Evolutionary conservation across 2,113 vertebrate species (phyloP).

Genomic region (Ceratotherium simum): DNA sequence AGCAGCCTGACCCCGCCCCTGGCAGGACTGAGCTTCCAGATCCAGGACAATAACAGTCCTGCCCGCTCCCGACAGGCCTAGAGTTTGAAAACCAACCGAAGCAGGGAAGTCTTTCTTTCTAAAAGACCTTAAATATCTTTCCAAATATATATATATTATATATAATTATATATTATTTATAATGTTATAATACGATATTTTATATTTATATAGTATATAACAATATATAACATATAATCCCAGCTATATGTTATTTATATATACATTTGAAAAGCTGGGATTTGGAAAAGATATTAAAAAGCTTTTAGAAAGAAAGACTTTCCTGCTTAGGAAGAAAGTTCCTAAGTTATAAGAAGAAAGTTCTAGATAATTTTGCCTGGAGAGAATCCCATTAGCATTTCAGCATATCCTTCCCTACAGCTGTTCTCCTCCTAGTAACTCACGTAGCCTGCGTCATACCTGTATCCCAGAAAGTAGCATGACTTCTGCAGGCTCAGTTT

Average conservation of each 20-base stretch:
- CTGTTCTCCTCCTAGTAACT: not conserved
- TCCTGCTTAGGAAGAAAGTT: not conserved
- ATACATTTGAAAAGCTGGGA: not conserved
- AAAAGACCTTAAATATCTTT: not conserved
- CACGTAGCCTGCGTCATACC: fast-evolving
- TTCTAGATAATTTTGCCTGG: not conserved
- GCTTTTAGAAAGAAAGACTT: not conserved
- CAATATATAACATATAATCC: not conserved
- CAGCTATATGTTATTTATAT: not conserved
- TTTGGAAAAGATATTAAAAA: not conserved
- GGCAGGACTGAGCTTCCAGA: not conserved
- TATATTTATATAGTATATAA: not conserved
- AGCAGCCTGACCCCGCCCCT: not conserved
- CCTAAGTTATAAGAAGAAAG: not conserved
- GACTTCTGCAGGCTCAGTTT: not conserved
- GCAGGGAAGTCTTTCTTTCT: not conserved
- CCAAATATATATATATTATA: not conserved
- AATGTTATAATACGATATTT: not conserved
- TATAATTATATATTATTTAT: not conserved
- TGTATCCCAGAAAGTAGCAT: not conserved
- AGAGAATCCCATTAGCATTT: not conserved
- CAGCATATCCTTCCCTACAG: not conserved
- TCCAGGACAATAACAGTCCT: fast-evolving
- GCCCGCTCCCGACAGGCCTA: not conserved
- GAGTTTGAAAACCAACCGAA: not conserved